Percentiles rank a stretch among this genome's conserved stretches.
These are phyloP conservation scores for Stratiomys singularior DNA, from an alignment of 2,888 invertebrate species.

Conservation along the genomic window DNA sequence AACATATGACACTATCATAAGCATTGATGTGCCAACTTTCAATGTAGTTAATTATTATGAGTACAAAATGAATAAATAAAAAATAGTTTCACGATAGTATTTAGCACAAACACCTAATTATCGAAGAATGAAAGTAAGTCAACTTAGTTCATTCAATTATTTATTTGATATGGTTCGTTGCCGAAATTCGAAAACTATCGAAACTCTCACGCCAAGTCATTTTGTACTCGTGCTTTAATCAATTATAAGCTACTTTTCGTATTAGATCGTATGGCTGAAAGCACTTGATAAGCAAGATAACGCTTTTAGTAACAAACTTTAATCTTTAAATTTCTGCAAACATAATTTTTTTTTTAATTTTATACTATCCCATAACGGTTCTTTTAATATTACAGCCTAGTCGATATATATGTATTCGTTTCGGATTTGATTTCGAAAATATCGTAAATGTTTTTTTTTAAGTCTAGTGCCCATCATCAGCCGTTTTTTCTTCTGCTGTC, in stretches of 20 bases:
- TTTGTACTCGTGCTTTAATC: too few species aligned
- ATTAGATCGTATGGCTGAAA: too few species aligned
- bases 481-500: conserved; percentile 16
- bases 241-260: too few species aligned
- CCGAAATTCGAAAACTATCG: not conserved
- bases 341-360: not conserved
- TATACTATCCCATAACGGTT: not conserved
- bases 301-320: not conserved
- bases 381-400: conserved; percentile 21
- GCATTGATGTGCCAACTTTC: not conserved
- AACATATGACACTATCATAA: not conserved
- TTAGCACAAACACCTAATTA: not conserved
- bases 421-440: not conserved
- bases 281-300: not conserved
- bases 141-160: not conserved
- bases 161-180: not conserved
- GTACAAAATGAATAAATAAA: conserved; percentile 6
- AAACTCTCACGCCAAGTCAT: not conserved
- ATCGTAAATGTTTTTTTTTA: not conserved
- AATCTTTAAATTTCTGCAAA: not conserved
- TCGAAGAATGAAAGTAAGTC: too few species aligned
- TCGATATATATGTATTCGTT: not conserved
- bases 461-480: conserved; percentile 16
- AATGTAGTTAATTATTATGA: not conserved
- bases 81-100: not conserved